phyloP scores from a whole-genome alignment of 2,113 vertebrate species.

The Gasterosteus nipponicus region DNA sequence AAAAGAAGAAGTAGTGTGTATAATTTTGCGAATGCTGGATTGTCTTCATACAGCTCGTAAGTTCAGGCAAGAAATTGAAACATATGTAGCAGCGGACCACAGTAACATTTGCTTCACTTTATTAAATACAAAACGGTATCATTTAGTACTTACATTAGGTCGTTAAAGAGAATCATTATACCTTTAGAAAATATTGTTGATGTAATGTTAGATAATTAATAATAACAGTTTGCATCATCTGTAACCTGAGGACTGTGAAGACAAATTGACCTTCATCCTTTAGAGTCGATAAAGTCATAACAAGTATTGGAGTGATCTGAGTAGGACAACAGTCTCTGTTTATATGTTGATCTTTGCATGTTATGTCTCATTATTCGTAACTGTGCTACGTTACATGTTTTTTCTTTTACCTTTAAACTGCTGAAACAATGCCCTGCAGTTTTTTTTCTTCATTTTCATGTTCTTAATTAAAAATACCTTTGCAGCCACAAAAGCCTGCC shows the following conservation, averaged over 20 bases:
- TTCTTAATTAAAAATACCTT: constrained; percentile 71
- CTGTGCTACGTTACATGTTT: neutral
- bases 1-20: neutral
- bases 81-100: neutral
- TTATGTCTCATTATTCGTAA: neutral
- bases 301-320: neutral
- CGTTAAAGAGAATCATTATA: neutral
- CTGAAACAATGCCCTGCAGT: constrained; percentile 32
- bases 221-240: neutral
- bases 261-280: neutral
- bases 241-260: neutral
- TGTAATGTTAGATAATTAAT: neutral
- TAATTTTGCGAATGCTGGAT: neutral
- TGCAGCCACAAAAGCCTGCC: constrained; percentile 71
- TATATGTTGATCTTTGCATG: neutral
- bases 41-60: neutral
- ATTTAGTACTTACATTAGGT: neutral
- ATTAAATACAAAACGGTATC: neutral
- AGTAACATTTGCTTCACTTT: neutral
- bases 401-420: constrained; percentile 11
- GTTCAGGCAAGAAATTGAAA: neutral
- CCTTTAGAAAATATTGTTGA: neutral
- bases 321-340: neutral
- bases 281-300: too few species aligned
- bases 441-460: constrained; percentile 35